phyloP scores from a whole-genome alignment of 2,888 invertebrate species.

The Drosophila austrosaltans region DNA sequence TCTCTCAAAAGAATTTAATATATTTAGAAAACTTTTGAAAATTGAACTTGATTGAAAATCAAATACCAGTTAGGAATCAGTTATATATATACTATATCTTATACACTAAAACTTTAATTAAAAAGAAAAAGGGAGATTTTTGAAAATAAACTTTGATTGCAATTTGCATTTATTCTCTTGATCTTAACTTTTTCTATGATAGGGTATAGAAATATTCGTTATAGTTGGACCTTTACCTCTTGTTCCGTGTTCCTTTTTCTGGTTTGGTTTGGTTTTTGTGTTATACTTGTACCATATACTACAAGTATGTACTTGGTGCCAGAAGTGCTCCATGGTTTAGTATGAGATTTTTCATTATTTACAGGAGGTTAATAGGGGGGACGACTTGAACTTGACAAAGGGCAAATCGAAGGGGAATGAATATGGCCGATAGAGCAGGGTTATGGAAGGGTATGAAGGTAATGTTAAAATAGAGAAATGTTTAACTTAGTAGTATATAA shows the following conservation, averaged over 20 bases:
- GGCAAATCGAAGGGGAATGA: slow-evolving; percentile 20
- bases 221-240: not conserved
- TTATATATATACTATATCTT: too few species aligned
- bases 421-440: slow-evolving; percentile 7
- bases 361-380: slow-evolving; percentile 3
- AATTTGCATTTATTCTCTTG: too few species aligned
- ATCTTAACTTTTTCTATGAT: not conserved
- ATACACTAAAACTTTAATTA: too few species aligned
- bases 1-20: too few species aligned
- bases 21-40: too few species aligned
- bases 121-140: too few species aligned
- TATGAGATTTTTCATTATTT: slow-evolving; percentile 13
- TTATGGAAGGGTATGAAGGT: slow-evolving; percentile 18
- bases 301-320: slow-evolving; percentile 7
- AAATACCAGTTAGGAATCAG: too few species aligned
- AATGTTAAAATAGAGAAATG: not conserved
- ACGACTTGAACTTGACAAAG: slow-evolving; percentile 8
- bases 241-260: not conserved
- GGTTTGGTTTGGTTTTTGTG: slow-evolving; percentile 2
- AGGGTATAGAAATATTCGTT: not conserved
- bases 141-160: too few species aligned
- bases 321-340: slow-evolving; percentile 9
- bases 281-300: slow-evolving; percentile 11
- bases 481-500: not conserved
- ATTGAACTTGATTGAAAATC: too few species aligned